These are phyloP conservation scores for Sphaerophoria taeniata DNA, from an alignment of 2,888 invertebrate genomes.

Conservation along the genomic window DNA sequence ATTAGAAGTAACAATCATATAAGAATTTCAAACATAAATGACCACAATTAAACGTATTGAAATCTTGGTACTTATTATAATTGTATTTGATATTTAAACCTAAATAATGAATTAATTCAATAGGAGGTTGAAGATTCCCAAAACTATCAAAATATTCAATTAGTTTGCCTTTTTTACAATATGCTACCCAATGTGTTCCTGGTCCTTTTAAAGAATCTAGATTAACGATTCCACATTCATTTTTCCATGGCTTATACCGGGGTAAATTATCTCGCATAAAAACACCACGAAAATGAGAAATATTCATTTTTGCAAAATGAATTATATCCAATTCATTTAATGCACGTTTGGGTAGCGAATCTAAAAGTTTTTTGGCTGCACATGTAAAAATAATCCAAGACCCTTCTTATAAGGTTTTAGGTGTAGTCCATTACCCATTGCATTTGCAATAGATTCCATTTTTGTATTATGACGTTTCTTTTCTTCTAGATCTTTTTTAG, in stretches of 20 bases:
- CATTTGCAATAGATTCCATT: slow-evolving; percentile 5
- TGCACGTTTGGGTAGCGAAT: background rate
- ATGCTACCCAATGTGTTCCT: slow-evolving; percentile 80
- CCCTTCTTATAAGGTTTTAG: background rate
- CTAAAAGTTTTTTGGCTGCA: background rate
- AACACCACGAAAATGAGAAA: slow-evolving; percentile 55
- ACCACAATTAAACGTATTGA: no score
- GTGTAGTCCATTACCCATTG: background rate
- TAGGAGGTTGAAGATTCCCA: slow-evolving; percentile 78
- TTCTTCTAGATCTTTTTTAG: background rate
- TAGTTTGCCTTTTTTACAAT: slow-evolving; percentile 76
- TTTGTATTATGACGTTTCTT: background rate
- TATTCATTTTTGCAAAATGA: background rate
- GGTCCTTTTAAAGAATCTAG: slow-evolving; percentile 75
- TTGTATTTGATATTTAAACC: background rate
- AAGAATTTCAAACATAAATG: background rate
- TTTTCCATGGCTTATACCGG: slow-evolving; percentile 8
- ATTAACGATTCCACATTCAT: slow-evolving; percentile 63
- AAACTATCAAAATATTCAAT: slow-evolving; percentile 80
- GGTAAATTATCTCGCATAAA: slow-evolving; percentile 61
- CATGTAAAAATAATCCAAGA: background rate
- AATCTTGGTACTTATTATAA: no score
- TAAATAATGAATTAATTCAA: no score
- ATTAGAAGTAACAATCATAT: background rate
- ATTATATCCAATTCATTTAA: background rate